These are phyloP conservation scores for Enteromius paludinosus DNA, from an alignment of 2,797 vertebrate species.

Conservation along the genomic window DNA sequence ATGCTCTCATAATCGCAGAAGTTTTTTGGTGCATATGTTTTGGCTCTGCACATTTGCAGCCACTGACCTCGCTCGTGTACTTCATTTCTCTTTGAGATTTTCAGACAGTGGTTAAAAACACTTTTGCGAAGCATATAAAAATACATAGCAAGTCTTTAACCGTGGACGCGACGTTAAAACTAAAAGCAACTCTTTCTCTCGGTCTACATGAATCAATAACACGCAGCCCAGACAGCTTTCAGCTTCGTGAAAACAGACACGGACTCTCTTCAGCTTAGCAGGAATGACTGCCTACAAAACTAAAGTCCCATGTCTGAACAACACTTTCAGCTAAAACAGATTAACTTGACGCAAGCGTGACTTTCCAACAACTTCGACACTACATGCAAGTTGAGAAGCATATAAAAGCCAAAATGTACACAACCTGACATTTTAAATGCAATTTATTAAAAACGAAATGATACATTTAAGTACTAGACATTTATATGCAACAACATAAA, in stretches of 20 bases:
- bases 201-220: not conserved
- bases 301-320: conserved; percentile 27
- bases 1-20: conserved; percentile 78
- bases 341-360: not conserved
- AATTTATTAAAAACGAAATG: not conserved
- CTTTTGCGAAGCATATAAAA: no score
- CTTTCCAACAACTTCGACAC: no score
- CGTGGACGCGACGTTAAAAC: not conserved
- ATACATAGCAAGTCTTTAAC: not conserved
- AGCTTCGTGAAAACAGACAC: not conserved
- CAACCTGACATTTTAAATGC: not conserved
- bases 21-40: conserved; percentile 64
- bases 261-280: not conserved
- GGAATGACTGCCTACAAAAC: conserved; percentile 16
- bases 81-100: not conserved
- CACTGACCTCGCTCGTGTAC: not conserved
- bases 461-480: not conserved
- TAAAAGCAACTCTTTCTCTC: not conserved
- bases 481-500: not conserved
- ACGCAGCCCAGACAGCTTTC: not conserved
- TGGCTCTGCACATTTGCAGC: conserved; percentile 31
- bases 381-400: not conserved
- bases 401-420: not conserved
- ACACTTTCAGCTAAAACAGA: not conserved
- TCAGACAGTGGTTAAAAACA: not conserved